Evolutionary conservation across 2,888 invertebrate genomes (phyloP).

Genomic region (Morpho helenor): DNA sequence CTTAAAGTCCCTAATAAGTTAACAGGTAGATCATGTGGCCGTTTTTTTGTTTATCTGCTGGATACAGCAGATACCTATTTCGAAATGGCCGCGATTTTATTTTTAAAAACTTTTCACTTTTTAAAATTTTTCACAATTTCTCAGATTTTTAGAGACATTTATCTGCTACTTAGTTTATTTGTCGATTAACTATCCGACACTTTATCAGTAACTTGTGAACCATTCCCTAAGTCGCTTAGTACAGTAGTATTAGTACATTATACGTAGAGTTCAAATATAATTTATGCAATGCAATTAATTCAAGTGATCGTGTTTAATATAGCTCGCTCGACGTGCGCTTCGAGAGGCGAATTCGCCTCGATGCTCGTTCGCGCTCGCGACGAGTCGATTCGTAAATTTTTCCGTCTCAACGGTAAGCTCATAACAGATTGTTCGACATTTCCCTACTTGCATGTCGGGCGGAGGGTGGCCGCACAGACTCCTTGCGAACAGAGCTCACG

Average conservation of each 20-base stretch:
- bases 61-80: too few species aligned
- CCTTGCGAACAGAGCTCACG: conserved; percentile 1
- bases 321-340: neutral
- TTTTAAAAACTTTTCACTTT: too few species aligned
- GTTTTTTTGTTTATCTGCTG: too few species aligned
- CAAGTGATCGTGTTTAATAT: conserved; percentile 3
- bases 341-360: neutral
- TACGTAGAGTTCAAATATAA: conserved; percentile 2
- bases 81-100: too few species aligned
- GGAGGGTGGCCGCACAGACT: conserved; percentile 8
- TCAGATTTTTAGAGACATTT: too few species aligned
- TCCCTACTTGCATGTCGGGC: conserved; percentile 13
- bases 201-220: too few species aligned
- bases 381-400: conserved; percentile 15
- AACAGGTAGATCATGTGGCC: too few species aligned
- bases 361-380: conserved; percentile 6
- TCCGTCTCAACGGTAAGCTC: conserved; percentile 14
- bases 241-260: neutral
- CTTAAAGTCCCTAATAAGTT: too few species aligned
- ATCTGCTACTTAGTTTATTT: too few species aligned
- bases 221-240: neutral
- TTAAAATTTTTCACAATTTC: too few species aligned
- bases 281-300: conserved; percentile 10
- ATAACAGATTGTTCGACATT: conserved; percentile 20
- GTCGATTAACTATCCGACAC: too few species aligned